Evolutionary conservation across 2,113 vertebrate genomes (phyloP), one percentile per base, ranked within the genome.

Genomic region (Sander vitreus): DNA sequence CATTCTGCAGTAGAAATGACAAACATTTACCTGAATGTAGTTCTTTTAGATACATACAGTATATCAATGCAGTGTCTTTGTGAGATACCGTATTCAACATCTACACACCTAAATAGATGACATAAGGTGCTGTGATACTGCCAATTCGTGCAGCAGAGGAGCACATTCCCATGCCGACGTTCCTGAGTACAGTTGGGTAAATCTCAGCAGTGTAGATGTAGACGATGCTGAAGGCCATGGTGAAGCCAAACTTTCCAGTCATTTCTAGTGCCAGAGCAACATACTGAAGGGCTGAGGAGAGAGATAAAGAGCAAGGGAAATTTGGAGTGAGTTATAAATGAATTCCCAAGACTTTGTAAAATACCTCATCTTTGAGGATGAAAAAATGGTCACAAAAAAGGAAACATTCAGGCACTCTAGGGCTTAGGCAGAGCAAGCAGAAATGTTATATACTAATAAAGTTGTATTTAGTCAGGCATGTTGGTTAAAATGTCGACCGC

Each of bases 151-250:
- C 97, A 0, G 97, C 97, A 19, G 96, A 97, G 51, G 98, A 99
- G 78, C 97, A 98, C 23, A 97, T 95, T n/a, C 98, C 98, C 55
- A 99, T 96, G n/a, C 97, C 97, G 87, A 97, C 96, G 84, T 98
- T 99, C 47, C 98, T 96, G 80, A 99, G 96, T 2, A 98, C 97
- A 0, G 98, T 99, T 45, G 98, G 97, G 78, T 99, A 99, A 25
- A 99, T 93, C 93, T 99, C 98, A 0, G 97, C 96, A 0, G 97
- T 99, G 94, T 98, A 98, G 87, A 98, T 97, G 51, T 98, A 99
- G 77, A 98, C 97, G 57, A 97, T 96, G 25, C 96, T 93, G 69
- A 98, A 98, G 81, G 97, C 96, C 85, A 97, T 93, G 0, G 98
- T 98, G 94, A 98, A 93, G 60, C 97, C 97, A 81, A 99, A 98